These are phyloP conservation scores for Brachionus rubens DNA, from an alignment of 1,140 invertebrate species.

Conservation along the genomic window DNA sequence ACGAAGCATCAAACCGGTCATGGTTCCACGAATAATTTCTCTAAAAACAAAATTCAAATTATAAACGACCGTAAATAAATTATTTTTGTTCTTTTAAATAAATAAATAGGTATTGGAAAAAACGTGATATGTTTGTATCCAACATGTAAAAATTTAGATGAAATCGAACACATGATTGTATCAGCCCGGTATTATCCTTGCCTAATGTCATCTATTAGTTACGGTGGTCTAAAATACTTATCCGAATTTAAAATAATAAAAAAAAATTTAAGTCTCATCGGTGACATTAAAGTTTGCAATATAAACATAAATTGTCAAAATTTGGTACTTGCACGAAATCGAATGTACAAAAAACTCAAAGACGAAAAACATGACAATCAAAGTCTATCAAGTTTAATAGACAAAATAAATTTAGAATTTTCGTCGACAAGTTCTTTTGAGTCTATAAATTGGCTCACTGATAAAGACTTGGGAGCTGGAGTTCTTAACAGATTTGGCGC, in stretches of 20 bases:
- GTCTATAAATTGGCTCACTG: constrained; percentile 2
- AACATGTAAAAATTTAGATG: neutral
- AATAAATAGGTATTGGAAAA: constrained; percentile 33
- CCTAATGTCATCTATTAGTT: constrained; percentile 16
- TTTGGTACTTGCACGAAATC: neutral
- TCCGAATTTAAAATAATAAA: neutral
- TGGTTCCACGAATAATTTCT: too few relatives aligned
- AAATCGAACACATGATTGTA: constrained; percentile 40
- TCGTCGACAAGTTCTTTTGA: neutral
- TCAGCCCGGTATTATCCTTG: constrained; percentile 44
- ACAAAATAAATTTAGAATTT: neutral
- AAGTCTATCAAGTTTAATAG: neutral
- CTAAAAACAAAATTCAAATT: neutral
- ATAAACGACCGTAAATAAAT: neutral
- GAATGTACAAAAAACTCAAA: neutral
- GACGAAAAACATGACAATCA: neutral
- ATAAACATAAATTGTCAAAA: constrained; percentile 13
- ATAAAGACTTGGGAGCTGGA: constrained; percentile 35
- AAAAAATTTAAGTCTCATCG: constrained; percentile 4
- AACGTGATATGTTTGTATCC: constrained; percentile 40
- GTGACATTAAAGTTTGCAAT: constrained; percentile 4
- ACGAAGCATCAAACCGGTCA: too few relatives aligned
- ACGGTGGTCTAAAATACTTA: constrained; percentile 27
- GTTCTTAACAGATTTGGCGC: constrained; percentile 27
- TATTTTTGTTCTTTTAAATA: neutral